Conservation (phyloP, 2,888 invertebrate species). For the Melieria picta region DNA sequence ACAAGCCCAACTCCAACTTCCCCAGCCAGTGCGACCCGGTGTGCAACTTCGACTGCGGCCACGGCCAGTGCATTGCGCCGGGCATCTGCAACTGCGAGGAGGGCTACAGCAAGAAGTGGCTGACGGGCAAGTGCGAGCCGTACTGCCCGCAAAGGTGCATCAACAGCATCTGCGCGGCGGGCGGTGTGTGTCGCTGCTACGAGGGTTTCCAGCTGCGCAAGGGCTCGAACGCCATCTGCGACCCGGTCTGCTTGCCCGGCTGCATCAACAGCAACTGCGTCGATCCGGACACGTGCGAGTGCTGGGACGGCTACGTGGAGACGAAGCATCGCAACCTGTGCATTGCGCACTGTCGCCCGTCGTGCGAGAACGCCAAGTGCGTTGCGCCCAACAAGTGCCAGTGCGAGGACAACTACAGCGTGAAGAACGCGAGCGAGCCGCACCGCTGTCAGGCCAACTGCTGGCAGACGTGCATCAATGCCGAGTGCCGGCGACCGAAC, state of each 20-base stretch:
- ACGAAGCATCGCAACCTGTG: conserved; percentile 55
- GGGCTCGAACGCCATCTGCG: conserved; percentile 56
- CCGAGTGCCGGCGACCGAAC: conserved; percentile 70
- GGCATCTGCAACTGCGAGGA: conserved; percentile 57
- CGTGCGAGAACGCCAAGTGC: conserved; percentile 66
- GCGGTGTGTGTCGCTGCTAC: conserved; percentile 69
- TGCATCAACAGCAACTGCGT: conserved; percentile 67
- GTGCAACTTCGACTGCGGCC: conserved; percentile 56
- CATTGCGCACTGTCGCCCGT: conserved; percentile 56
- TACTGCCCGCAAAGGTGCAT: conserved; percentile 58
- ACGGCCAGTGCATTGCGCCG: conserved; percentile 60
- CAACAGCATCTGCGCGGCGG: conserved; percentile 67
- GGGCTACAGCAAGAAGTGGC: conserved; percentile 59
- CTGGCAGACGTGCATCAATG: conserved; percentile 57
- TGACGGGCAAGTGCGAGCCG: conserved; percentile 59
- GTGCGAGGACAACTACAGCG: conserved; percentile 64
- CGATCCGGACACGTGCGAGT: conserved; percentile 61
- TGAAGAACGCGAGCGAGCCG: conserved; percentile 53
- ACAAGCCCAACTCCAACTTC: conserved; percentile 48
- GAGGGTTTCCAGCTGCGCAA: conserved; percentile 63
- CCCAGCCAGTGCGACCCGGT: conserved; percentile 55
- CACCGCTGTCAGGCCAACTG: conserved; percentile 55
- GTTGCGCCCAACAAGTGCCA: conserved; percentile 67
- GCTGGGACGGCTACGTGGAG: conserved; percentile 58
- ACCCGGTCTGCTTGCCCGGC: conserved; percentile 60